Conservation (phyloP, 2,797 vertebrate genomes). For the Buphagus erythrorhynchus region DNA sequence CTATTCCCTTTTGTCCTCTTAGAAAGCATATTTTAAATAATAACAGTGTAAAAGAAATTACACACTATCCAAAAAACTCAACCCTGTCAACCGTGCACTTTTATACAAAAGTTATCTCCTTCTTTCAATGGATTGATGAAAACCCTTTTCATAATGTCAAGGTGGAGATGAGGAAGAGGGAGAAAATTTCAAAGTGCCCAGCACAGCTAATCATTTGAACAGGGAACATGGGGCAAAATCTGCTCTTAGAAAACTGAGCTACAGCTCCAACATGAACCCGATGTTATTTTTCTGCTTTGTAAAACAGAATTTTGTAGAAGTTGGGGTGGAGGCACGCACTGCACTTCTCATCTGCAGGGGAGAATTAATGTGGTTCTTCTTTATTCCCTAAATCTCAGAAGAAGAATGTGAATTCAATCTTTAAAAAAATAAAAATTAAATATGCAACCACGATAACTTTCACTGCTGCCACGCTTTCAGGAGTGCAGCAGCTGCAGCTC, state of each 20-base stretch:
- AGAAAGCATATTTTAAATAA: conserved; percentile 72
- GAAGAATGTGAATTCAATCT: not conserved
- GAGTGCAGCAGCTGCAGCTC: not conserved
- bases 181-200: conserved; percentile 7
- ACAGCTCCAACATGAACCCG: not conserved
- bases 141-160: conserved; percentile 26
- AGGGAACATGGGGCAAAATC: not conserved
- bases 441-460: not conserved
- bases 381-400: not conserved
- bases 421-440: not conserved
- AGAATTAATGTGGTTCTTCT: not conserved
- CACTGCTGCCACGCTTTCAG: not conserved
- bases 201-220: not conserved
- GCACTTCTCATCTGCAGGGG: not conserved
- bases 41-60: conserved; percentile 59
- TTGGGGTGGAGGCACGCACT: not conserved
- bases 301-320: not conserved
- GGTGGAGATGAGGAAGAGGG: conserved; percentile 1
- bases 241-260: not conserved
- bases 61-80: conserved; percentile 46
- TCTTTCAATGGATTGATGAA: conserved; percentile 12
- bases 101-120: conserved; percentile 52
- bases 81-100: not conserved
- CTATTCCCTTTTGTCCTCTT: conserved; percentile 62
- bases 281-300: not conserved